Evolutionary conservation across 2,888 invertebrate species (phyloP).

Genomic region (Cantharis rustica): DNA sequence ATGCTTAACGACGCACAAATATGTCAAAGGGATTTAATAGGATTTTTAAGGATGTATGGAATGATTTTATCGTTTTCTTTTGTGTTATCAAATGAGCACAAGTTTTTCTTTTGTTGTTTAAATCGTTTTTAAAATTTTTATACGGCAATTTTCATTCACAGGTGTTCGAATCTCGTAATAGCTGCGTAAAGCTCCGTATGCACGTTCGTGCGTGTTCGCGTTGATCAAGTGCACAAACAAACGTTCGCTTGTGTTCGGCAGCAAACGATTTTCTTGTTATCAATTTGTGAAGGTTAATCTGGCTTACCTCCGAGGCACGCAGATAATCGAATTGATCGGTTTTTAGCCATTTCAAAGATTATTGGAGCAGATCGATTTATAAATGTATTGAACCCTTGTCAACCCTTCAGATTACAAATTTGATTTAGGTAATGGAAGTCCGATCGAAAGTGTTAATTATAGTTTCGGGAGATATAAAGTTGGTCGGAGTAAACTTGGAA

Average conservation of each 20-base stretch:
- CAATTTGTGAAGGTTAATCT: not conserved
- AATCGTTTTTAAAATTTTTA: not conserved
- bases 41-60: not conserved
- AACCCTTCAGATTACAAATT: not conserved
- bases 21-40: not conserved
- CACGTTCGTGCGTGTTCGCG: not conserved
- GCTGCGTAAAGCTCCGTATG: not conserved
- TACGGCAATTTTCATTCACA: not conserved
- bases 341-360: not conserved
- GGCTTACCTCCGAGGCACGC: not conserved
- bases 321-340: not conserved
- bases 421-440: not conserved
- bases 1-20: not conserved
- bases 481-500: not conserved
- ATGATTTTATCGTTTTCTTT: not conserved
- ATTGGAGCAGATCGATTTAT: not conserved
- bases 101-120: not conserved
- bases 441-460: not conserved
- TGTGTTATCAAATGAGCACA: not conserved
- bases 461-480: not conserved
- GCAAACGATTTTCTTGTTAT: too few relatives aligned
- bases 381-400: not conserved
- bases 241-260: not conserved
- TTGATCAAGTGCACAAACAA: not conserved
- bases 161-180: not conserved